These are phyloP conservation scores for Spea bombifrons DNA, from an alignment of 2,113 vertebrate species.

Conservation along the genomic window DNA sequence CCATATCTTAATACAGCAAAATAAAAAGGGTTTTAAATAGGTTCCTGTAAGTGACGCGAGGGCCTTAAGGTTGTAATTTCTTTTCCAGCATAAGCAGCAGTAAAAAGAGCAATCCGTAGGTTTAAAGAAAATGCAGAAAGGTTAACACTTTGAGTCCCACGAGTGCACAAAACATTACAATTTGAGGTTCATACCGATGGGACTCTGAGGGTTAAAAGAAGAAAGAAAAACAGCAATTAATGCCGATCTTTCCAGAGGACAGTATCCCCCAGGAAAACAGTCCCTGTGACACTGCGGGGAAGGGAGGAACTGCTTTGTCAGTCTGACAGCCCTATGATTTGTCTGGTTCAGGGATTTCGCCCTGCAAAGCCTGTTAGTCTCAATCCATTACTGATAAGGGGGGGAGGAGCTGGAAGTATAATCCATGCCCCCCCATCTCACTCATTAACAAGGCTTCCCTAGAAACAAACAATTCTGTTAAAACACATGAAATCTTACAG, in stretches of 20 bases:
- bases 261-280: slow-evolving; percentile 1
- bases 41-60: too few species aligned
- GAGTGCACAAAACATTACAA: too few species aligned
- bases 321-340: slow-evolving; percentile 21
- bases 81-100: too few species aligned
- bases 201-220: neutral
- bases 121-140: too few species aligned
- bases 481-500: too few species aligned
- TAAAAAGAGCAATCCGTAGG: too few species aligned
- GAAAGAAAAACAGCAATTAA: slow-evolving; percentile 1
- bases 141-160: too few species aligned
- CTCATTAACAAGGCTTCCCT: slow-evolving; percentile 30
- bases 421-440: slow-evolving; percentile 15
- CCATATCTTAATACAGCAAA: too few species aligned
- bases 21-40: too few species aligned
- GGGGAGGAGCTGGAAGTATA: slow-evolving; percentile 4
- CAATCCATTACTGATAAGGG: slow-evolving; percentile 31
- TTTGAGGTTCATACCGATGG: too few species aligned
- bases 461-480: slow-evolving; percentile 16
- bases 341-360: slow-evolving; percentile 29
- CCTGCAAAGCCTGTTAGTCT: slow-evolving; percentile 31
- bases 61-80: too few species aligned
- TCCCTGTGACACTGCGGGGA: slow-evolving; percentile 17
- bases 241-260: neutral
- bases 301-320: slow-evolving; percentile 28